Evolutionary conservation across 2,113 vertebrate species (phyloP).

Genomic region (Apistogramma diplotaenia): DNA sequence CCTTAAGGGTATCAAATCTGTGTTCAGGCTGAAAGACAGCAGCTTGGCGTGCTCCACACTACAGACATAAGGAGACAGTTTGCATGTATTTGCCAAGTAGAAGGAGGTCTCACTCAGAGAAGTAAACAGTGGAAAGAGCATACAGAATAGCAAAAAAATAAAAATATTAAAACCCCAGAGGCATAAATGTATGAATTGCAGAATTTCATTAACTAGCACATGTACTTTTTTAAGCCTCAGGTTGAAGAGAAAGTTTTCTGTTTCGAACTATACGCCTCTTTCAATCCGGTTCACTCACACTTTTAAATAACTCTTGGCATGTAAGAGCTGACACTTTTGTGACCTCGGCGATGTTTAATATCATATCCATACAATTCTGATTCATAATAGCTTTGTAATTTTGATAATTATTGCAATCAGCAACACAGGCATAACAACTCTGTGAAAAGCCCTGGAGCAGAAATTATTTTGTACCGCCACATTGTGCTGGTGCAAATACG

Average conservation of each 20-base stretch:
- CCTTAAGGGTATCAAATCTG: slow-evolving; percentile 59
- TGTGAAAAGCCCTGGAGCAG: too few relatives aligned
- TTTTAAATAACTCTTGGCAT: slow-evolving; percentile 50
- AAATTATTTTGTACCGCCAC: too few relatives aligned
- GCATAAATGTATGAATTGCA: slow-evolving; percentile 51
- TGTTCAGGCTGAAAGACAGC: slow-evolving; percentile 40
- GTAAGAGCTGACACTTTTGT: slow-evolving; percentile 34
- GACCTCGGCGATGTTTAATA: slow-evolving; percentile 16
- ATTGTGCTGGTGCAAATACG: too few relatives aligned
- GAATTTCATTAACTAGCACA: slow-evolving; percentile 61
- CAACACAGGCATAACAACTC: background rate
- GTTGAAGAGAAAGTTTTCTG: slow-evolving; percentile 48
- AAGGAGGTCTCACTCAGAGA: slow-evolving; percentile 58
- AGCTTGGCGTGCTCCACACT: background rate
- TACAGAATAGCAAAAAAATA: slow-evolving; percentile 28
- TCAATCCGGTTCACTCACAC: slow-evolving; percentile 27
- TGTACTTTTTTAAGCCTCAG: slow-evolving; percentile 44
- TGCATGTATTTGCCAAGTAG: slow-evolving; percentile 45
- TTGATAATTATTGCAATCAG: background rate
- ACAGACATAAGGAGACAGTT: slow-evolving; percentile 43
- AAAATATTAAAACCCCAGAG: slow-evolving; percentile 37
- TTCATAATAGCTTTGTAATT: background rate
- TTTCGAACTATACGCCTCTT: slow-evolving; percentile 47
- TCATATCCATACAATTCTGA: background rate
- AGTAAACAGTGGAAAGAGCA: slow-evolving; percentile 47